These are phyloP conservation scores for Eulemur coronatus DNA, from an alignment of 2,797 vertebrate species.

Conservation along the genomic window DNA sequence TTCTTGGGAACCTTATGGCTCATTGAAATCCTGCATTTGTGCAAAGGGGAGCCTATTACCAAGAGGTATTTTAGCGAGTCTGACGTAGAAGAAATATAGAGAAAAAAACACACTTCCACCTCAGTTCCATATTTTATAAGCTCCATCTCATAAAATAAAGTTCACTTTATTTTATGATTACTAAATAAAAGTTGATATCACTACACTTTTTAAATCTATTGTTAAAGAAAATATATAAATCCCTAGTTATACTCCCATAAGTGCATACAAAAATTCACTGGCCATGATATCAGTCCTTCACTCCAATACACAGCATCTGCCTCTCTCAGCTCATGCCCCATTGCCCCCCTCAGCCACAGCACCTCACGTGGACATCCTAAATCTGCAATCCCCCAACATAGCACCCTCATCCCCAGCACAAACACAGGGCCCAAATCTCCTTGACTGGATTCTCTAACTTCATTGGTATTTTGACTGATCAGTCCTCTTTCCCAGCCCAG, in stretches of 20 bases:
- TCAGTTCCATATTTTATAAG: not conserved
- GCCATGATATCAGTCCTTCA: not conserved
- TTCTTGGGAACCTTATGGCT: conserved; percentile 3
- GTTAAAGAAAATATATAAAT: not conserved
- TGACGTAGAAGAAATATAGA: not conserved
- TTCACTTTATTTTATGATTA: not conserved
- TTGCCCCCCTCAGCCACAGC: not conserved
- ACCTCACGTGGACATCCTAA: not conserved
- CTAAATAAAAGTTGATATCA: not conserved
- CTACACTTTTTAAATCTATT: not conserved
- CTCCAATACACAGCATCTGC: not conserved
- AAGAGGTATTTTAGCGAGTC: not conserved
- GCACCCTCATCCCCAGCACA: not conserved
- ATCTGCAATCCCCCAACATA: not conserved
- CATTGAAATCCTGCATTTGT: not conserved
- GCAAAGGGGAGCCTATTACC: not conserved
- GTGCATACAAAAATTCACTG: not conserved
- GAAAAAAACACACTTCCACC: not conserved
- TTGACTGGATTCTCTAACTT: not conserved
- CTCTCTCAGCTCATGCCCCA: not conserved
- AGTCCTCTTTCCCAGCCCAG: not conserved
- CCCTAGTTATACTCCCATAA: not conserved
- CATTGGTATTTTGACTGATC: not conserved
- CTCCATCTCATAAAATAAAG: not conserved
- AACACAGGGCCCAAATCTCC: no score